Evolutionary conservation across 2,888 invertebrate genomes (phyloP).

Genomic region (Torymus aiolomorphi): DNA sequence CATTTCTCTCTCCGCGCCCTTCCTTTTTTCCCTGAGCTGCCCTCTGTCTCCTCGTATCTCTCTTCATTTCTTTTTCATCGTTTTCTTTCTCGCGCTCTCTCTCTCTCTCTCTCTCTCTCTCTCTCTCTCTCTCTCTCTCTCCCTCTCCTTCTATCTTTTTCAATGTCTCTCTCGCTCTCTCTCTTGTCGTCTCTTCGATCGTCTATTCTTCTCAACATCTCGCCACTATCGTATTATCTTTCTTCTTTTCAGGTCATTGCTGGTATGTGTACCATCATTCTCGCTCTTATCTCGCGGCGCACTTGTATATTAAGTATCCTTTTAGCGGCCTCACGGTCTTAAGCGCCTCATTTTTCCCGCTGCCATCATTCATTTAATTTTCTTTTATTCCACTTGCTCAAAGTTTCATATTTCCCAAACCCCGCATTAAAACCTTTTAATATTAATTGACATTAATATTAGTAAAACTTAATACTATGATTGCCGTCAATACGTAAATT

Average conservation of each 20-base stretch:
- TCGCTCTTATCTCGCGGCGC: not conserved
- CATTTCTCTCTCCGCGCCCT: not conserved
- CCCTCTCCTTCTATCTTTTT: not conserved
- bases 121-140: slow-evolving; percentile 12
- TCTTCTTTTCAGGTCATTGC: slow-evolving; percentile 36
- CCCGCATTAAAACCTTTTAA: too few species aligned
- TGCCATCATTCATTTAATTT: too few species aligned
- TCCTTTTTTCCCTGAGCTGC: not conserved
- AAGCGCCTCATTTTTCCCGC: too few species aligned
- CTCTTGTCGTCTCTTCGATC: slow-evolving; percentile 19
- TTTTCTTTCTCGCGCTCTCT: slow-evolving; percentile 8
- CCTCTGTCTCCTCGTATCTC: not conserved
- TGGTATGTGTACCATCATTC: slow-evolving; percentile 10
- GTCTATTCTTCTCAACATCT: slow-evolving; percentile 10
- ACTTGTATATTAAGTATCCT: slow-evolving; percentile 4
- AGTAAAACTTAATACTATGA: too few species aligned
- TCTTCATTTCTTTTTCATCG: not conserved
- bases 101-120: slow-evolving; percentile 4
- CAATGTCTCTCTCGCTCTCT: slow-evolving; percentile 9
- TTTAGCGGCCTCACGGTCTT: not conserved
- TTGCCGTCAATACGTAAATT: too few species aligned
- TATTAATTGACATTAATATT: too few species aligned
- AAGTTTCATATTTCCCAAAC: too few species aligned
- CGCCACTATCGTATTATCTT: slow-evolving; percentile 33
- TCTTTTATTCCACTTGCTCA: too few species aligned